Evolutionary conservation across 2,113 vertebrate species (phyloP), one percentile per base, ranked within the genome.

Genomic region (Arothron firmamentum): DNA sequence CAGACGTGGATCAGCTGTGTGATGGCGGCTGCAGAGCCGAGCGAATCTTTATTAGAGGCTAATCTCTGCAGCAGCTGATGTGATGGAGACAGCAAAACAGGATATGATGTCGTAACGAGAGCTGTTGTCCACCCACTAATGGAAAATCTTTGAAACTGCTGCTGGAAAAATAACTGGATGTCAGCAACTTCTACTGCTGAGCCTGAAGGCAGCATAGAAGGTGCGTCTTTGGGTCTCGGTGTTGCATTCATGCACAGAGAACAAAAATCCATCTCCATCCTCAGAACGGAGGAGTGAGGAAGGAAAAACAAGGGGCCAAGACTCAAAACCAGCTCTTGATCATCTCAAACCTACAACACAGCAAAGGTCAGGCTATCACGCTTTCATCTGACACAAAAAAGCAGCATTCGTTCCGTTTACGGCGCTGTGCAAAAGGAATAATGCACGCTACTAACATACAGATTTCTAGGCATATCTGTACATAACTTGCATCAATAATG

Each of bases 401-500:
- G 14, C 43, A 54, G 12, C 3, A 16, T 6, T 20, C 19, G 25
- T 52, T 46, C 9, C 1, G 10, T 25, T 49, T 28, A 17, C 41
- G 41, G 38, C 11, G 14, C 15, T 12, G 42, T 12, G 20, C 9
- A 53, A 23, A 18, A 34, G n/a, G 25, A 6, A 25, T 5, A 28
- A 28, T 28, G 25, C 25, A 28, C 25, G 6, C 18, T 23, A 11
- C 11, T 38, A 4, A 41, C 8, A 19, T 51, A 47, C 19, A 20
- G n/a, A 18, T 23, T 16, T 50, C 20, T 2, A 6, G 38, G 19
- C 43, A n/a, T 68, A 45, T 48, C 52, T 65, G 56, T 60, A 16
- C 28, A 55, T 19, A 18, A 1, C 1, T 31, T 23, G 46, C 11
- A 12, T 3, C 66, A 58, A 66, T 52, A 62, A 74, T 56, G 56